These are phyloP conservation scores for Columbina picui DNA, from an alignment of 2,113 vertebrate species.

Conservation along the genomic window DNA sequence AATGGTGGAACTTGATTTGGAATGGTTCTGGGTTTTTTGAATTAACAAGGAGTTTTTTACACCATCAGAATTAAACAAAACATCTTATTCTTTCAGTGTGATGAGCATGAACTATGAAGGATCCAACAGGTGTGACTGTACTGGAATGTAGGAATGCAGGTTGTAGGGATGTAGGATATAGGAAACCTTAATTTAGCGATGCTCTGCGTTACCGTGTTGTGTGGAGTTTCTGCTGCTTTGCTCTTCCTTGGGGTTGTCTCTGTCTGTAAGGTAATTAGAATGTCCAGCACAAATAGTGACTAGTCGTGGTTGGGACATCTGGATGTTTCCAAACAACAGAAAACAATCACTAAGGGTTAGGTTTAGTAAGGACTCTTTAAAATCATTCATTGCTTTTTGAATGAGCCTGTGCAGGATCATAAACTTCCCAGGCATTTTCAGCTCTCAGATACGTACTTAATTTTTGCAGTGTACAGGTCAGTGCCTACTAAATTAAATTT, in stretches of 20 bases:
- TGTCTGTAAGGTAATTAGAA: neutral
- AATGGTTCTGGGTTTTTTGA: neutral
- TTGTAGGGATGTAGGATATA: neutral
- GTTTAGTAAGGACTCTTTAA: neutral
- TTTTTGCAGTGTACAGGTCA: neutral
- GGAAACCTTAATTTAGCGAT: neutral
- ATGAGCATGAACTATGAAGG: neutral
- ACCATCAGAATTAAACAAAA: neutral
- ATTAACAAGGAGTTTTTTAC: fast-evolving
- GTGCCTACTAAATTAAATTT: neutral
- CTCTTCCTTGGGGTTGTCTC: neutral
- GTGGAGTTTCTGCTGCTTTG: neutral
- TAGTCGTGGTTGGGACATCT: neutral
- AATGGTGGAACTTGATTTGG: neutral
- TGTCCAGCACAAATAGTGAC: neutral
- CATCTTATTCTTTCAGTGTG: neutral
- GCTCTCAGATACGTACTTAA: neutral
- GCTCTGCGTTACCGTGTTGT: fast-evolving
- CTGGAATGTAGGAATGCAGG: neutral
- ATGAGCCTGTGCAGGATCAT: neutral
- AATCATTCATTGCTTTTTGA: neutral
- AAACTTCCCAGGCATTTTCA: neutral
- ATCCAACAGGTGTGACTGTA: neutral
- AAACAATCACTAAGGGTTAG: neutral
- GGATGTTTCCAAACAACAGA: neutral